These are phyloP conservation scores for Enteromius treurensis DNA, from an alignment of 2,797 vertebrate species.

Conservation along the genomic window DNA sequence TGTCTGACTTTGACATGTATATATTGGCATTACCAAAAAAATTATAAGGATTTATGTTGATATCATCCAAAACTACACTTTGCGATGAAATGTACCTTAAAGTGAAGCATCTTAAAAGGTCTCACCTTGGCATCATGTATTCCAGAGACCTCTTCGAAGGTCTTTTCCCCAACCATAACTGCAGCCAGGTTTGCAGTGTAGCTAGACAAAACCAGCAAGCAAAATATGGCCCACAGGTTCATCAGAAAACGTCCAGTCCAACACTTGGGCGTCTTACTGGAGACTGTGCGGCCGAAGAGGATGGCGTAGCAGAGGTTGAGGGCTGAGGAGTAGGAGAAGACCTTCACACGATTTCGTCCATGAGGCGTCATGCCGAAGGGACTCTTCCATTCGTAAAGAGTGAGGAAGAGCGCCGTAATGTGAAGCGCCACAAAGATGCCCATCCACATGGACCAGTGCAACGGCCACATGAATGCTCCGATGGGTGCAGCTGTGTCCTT, in stretches of 20 bases:
- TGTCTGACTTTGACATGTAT: no score
- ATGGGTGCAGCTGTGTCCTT: conserved; percentile 87
- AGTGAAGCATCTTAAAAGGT: conserved; percentile 5
- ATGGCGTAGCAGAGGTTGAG: conserved; percentile 94
- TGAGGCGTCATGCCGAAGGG: conserved; percentile 92
- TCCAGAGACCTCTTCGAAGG: conserved; percentile 91
- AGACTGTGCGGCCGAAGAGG: conserved; percentile 89
- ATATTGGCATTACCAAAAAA: no score
- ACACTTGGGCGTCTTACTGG: conserved; percentile 94
- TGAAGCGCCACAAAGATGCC: conserved; percentile 90
- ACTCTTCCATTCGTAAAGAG: conserved; percentile 92
- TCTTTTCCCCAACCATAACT: conserved; percentile 97
- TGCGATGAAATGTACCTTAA: not conserved
- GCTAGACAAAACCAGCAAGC: conserved; percentile 94
- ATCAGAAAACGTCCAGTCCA: conserved; percentile 95
- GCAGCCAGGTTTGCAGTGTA: conserved; percentile 95
- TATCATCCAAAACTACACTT: no score
- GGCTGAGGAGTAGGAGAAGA: conserved; percentile 92
- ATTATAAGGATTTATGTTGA: no score
- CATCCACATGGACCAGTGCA: conserved; percentile 96
- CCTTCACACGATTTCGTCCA: conserved; percentile 85
- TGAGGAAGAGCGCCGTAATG: conserved; percentile 89
- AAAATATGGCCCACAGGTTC: conserved; percentile 99
- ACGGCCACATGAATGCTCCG: conserved; percentile 91
- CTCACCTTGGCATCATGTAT: conserved; percentile 91